Percentiles rank a stretch among this genome's conserved stretches.
These are phyloP conservation scores for Drosophila parthenogenetica DNA, from an alignment of 2,888 invertebrate species.

Conservation along the genomic window DNA sequence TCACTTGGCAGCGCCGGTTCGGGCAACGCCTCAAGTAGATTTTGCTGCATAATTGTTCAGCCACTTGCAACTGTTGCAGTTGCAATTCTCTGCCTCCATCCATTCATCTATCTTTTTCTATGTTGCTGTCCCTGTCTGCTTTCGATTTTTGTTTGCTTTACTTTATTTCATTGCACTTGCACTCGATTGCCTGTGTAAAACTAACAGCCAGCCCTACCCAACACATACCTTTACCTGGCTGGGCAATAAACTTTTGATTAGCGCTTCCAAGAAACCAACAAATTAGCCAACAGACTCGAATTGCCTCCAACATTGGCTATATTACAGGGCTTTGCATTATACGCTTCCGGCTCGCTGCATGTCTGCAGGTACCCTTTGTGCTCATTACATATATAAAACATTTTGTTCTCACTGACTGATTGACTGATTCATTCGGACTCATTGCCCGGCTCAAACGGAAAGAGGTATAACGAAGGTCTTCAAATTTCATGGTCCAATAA, in stretches of 20 bases:
- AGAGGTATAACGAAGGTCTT: no score
- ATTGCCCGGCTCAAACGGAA: no score
- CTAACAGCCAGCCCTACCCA: not conserved
- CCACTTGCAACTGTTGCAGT: constrained; percentile 24
- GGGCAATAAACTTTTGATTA: constrained; percentile 73
- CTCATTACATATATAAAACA: constrained; percentile 27
- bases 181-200: constrained; percentile 13
- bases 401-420: no score
- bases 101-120: not conserved
- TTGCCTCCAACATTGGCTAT: constrained; percentile 28
- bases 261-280: constrained; percentile 70
- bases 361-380: constrained; percentile 37
- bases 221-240: constrained; percentile 28
- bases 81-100: constrained; percentile 3
- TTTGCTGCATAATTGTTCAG: constrained; percentile 73
- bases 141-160: constrained; percentile 65
- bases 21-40: constrained; percentile 80
- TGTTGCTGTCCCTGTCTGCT: constrained; percentile 27
- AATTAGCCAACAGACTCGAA: constrained; percentile 63
- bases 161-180: constrained; percentile 51
- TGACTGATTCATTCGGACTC: no score
- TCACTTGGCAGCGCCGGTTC: constrained; percentile 77
- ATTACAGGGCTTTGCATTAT: constrained; percentile 23
- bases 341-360: constrained; percentile 43
- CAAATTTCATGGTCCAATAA: no score